A percentile compares a stretch with the other conserved stretches of the same genome.
phyloP scores from a whole-genome alignment of 2,888 invertebrate species.

The Poecilobothrus nobilitatus region DNA sequence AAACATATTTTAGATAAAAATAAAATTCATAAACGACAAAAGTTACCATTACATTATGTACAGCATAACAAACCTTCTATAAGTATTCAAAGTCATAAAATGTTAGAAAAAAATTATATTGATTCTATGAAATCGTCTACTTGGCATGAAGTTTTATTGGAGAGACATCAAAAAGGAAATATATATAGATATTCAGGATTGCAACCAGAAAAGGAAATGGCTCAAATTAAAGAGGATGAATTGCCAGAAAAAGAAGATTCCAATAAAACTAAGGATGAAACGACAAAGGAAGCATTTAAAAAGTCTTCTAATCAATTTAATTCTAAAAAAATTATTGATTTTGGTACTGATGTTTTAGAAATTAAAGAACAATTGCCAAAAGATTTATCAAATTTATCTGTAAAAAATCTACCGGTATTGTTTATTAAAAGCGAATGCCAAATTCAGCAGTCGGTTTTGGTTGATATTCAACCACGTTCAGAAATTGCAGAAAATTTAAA shows the following conservation, averaged over 20 bases:
- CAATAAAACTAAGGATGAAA: too few relatives aligned
- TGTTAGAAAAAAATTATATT: not conserved
- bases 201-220: not conserved
- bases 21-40: not conserved
- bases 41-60: not conserved
- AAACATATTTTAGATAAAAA: not conserved
- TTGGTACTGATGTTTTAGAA: not conserved
- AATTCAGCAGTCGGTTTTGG: not conserved
- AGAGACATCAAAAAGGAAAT: not conserved
- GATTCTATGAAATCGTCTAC: not conserved
- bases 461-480: not conserved
- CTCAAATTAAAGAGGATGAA: not conserved
- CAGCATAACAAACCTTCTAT: too few relatives aligned
- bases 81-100: not conserved
- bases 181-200: not conserved
- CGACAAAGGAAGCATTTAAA: too few relatives aligned
- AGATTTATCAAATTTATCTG: not conserved
- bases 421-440: slow-evolving; percentile 11
- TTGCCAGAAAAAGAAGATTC: not conserved
- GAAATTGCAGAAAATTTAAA: not conserved
- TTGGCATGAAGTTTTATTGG: not conserved
- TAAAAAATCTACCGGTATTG: slow-evolving; percentile 2
- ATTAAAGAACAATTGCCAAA: not conserved
- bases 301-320: too few relatives aligned
- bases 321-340: not conserved